Percentiles rank a stretch among this genome's conserved stretches.
phyloP scores from a whole-genome alignment of 2,797 vertebrate species.

The Pygocentrus nattereri region DNA sequence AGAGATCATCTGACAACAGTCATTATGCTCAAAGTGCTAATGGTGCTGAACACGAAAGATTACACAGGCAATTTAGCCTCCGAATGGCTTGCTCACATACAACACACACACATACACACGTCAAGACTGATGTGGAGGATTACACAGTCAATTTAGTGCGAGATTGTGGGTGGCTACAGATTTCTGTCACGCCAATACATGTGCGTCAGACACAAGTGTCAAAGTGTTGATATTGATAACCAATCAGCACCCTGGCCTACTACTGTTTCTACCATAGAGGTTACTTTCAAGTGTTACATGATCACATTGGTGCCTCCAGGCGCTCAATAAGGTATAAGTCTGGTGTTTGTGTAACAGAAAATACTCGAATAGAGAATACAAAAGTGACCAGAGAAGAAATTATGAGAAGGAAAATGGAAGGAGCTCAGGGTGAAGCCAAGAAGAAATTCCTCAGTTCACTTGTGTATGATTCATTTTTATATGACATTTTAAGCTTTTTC shows the following conservation, averaged over 20 bases:
- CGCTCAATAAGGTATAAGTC: not conserved
- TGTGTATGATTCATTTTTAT: too few relatives aligned
- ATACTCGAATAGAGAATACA: not conserved
- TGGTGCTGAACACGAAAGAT: slow-evolving; percentile 44
- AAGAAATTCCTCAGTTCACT: not conserved
- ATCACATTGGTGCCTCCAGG: slow-evolving; percentile 3
- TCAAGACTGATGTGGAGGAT: slow-evolving; percentile 32
- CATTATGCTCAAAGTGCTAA: slow-evolving; percentile 48
- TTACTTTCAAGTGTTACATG: not conserved
- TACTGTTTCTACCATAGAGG: slow-evolving; percentile 6
- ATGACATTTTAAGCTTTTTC: not conserved
- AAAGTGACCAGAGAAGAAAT: not conserved
- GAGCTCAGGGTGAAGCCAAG: too few relatives aligned
- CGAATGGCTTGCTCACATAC: slow-evolving; percentile 12
- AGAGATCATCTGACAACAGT: slow-evolving; percentile 32
- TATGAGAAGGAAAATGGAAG: too few relatives aligned
- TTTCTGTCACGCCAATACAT: slow-evolving; percentile 19
- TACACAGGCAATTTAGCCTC: slow-evolving; percentile 52
- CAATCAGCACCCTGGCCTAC: slow-evolving; percentile 8
- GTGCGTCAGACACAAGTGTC: slow-evolving; percentile 17
- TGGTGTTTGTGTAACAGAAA: not conserved
- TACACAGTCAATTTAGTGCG: slow-evolving; percentile 51
- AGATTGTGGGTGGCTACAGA: slow-evolving; percentile 37
- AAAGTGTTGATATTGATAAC: slow-evolving; percentile 36
- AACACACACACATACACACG: slow-evolving; percentile 14